phyloP scores from a whole-genome alignment of 2,113 vertebrate genomes.

The Prinia subflava region DNA sequence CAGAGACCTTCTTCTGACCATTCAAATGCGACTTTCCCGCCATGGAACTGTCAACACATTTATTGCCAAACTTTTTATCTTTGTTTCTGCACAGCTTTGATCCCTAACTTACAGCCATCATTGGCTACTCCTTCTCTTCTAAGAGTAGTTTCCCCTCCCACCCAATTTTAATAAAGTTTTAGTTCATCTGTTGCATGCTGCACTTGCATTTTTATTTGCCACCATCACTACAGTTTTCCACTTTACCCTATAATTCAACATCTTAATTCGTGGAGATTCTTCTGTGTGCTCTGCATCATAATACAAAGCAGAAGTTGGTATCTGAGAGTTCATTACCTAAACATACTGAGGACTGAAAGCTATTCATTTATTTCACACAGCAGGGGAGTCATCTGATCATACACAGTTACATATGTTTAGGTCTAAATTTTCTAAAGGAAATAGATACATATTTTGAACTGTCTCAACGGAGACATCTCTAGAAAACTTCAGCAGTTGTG shows the following conservation, averaged over 20 bases:
- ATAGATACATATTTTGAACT: background rate
- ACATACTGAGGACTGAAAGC: background rate
- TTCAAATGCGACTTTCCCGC: conserved; percentile 88
- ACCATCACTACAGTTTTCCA: background rate
- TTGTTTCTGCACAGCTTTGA: conserved; percentile 87
- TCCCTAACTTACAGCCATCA: conserved; percentile 28
- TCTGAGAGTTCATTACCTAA: background rate
- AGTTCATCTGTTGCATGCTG: conserved; percentile 34
- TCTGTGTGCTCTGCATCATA: background rate
- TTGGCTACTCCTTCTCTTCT: background rate
- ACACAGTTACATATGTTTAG: background rate
- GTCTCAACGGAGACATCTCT: background rate
- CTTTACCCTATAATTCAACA: background rate
- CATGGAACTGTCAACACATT: conserved; percentile 83
- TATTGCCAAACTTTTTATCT: conserved; percentile 89
- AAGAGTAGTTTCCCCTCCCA: background rate
- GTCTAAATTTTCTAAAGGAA: background rate
- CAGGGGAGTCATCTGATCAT: background rate
- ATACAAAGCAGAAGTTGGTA: background rate
- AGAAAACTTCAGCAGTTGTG: background rate
- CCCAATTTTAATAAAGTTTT: conserved; percentile 72
- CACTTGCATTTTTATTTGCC: conserved; percentile 56
- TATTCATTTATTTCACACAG: background rate
- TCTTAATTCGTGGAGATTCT: background rate
- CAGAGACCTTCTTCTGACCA: conserved; percentile 87